Evolutionary conservation across 1,140 invertebrate species (phyloP).

Genomic region (Platyura marginata): DNA sequence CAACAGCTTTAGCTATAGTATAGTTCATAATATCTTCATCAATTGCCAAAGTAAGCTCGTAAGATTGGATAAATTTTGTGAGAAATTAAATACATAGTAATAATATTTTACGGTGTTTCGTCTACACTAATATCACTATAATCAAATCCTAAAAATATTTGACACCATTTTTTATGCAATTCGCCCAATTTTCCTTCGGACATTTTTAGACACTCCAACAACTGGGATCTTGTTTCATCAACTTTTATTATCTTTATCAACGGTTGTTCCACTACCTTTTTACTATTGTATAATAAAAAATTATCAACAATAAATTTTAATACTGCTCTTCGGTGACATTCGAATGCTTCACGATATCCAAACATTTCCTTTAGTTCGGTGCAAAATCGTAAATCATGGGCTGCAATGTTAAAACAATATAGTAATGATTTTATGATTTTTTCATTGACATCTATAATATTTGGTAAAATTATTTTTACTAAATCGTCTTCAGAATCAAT

Average conservation of each 20-base stretch:
- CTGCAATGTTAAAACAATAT: slow-evolving; percentile 22
- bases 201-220: slow-evolving; percentile 14
- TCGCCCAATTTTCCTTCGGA: slow-evolving; percentile 12
- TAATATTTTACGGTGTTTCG: too few species aligned
- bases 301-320: slow-evolving; percentile 22
- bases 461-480: slow-evolving; percentile 13
- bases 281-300: slow-evolving; percentile 8
- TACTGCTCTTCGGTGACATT: slow-evolving; percentile 19
- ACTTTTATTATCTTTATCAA: slow-evolving; percentile 10
- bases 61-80: too few species aligned
- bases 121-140: slow-evolving; percentile 3
- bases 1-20: too few species aligned
- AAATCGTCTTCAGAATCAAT: slow-evolving; percentile 5
- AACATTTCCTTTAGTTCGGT: slow-evolving; percentile 15
- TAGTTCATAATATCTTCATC: too few species aligned
- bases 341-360: slow-evolving; percentile 18
- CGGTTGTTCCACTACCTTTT: slow-evolving; percentile 8
- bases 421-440: slow-evolving; percentile 16
- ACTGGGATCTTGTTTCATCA: slow-evolving; percentile 12
- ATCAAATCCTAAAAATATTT: slow-evolving; percentile 17
- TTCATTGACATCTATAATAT: slow-evolving; percentile 2
- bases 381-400: slow-evolving; percentile 18
- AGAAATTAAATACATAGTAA: too few species aligned
- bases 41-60: too few species aligned
- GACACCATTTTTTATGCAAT: slow-evolving; percentile 17